Percentiles rank a stretch among this genome's conserved stretches.
Conservation (phyloP, 2,113 vertebrate genomes). For the Nyctereutes procyonoides region DNA sequence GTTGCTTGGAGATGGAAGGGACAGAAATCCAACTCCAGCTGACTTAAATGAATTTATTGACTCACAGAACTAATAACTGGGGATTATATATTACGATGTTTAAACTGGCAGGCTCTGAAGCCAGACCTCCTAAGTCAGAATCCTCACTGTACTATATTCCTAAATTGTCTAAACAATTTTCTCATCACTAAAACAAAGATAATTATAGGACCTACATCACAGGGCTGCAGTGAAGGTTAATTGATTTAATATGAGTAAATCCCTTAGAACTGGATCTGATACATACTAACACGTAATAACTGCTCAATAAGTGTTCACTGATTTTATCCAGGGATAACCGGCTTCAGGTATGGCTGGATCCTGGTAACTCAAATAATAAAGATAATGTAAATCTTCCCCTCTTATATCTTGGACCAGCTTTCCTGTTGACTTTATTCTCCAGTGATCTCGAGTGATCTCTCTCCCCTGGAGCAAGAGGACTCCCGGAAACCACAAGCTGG, state of each 20-base stretch:
- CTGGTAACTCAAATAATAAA: not conserved
- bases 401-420: not conserved
- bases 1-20: not conserved
- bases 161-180: not conserved
- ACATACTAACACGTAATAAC: not conserved
- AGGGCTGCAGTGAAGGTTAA: not conserved
- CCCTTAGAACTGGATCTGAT: not conserved
- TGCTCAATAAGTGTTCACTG: not conserved
- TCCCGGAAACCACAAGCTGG: not conserved
- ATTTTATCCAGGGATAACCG: not conserved
- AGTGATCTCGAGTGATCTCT: not conserved
- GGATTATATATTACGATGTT: not conserved
- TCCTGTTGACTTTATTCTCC: not conserved
- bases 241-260: not conserved
- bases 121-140: not conserved
- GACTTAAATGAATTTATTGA: not conserved
- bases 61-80: not conserved
- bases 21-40: not conserved
- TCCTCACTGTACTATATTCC: not conserved
- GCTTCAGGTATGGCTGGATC: not conserved
- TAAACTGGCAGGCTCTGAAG: not conserved
- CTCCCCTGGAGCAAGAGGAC: not conserved
- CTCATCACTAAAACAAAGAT: not conserved
- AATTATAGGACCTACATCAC: not conserved
- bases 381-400: not conserved